phyloP scores from a whole-genome alignment of 2,888 invertebrate species.

The Scaptomyza flava region DNA sequence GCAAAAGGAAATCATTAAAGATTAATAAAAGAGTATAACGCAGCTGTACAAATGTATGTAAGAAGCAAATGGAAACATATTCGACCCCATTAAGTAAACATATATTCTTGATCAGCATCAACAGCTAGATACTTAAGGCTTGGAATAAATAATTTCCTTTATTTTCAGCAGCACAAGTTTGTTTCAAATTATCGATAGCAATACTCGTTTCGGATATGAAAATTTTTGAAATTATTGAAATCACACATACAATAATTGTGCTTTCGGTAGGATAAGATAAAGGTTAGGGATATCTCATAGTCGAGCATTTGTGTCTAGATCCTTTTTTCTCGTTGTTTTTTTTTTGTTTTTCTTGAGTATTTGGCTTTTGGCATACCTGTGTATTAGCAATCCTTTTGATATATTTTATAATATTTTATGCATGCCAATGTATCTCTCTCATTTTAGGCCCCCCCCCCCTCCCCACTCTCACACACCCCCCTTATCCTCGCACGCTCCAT shows the following conservation, averaged over 20 bases:
- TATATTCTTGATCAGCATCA: conserved; percentile 1
- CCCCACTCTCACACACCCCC: background rate
- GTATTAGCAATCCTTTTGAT: conserved; percentile 72
- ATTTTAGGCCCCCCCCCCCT: conserved; percentile 20
- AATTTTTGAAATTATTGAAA: background rate
- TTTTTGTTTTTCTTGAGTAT: conserved; percentile 2
- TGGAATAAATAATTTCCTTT: no score
- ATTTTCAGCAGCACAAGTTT: no score
- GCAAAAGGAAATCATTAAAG: background rate
- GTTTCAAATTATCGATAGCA: no score
- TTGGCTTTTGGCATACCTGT: conserved; percentile 32
- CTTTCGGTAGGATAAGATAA: background rate
- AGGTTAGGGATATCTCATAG: background rate
- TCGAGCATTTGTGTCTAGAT: background rate
- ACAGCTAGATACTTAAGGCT: no score
- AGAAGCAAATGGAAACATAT: background rate
- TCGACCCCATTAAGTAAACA: no score
- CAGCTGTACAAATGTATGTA: background rate
- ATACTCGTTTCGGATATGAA: no score
- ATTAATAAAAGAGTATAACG: background rate
- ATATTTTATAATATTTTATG: conserved; percentile 64
- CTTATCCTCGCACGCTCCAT: background rate
- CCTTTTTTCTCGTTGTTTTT: background rate
- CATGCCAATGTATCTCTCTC: conserved; percentile 38
- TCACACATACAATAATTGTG: no score